A percentile compares a stretch with the other conserved stretches of the same genome.
Evolutionary conservation across 2,113 vertebrate species (phyloP).

Genomic region (Orientallactaga bullata): DNA sequence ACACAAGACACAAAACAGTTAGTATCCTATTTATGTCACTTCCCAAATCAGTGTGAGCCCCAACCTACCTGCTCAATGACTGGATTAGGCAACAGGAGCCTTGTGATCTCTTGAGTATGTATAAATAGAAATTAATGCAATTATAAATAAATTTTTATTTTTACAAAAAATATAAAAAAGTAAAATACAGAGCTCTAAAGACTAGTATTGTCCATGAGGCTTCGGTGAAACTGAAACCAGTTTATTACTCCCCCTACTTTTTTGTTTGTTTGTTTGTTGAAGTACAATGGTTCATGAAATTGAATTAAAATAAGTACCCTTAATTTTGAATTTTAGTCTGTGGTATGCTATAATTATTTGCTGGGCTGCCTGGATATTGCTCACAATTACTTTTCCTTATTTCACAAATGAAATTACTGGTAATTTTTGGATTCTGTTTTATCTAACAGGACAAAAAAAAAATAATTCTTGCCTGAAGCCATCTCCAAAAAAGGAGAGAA

Average conservation of each 20-base stretch:
- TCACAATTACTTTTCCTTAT: slow-evolving; percentile 89
- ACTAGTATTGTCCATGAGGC: slow-evolving; percentile 37
- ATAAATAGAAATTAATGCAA: neutral
- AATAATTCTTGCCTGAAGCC: slow-evolving; percentile 74
- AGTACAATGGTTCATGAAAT: slow-evolving; percentile 91
- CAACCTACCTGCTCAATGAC: neutral
- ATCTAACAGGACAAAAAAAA: slow-evolving; percentile 87
- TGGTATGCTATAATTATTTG: slow-evolving; percentile 88
- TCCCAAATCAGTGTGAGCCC: neutral
- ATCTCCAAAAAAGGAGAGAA: slow-evolving; percentile 55
- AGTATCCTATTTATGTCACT: neutral
- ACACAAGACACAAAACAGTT: neutral
- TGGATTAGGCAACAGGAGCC: neutral
- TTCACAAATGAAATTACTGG: slow-evolving; percentile 87
- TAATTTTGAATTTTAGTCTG: slow-evolving; percentile 90
- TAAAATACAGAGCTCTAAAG: neutral
- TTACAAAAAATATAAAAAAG: neutral
- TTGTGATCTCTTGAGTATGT: neutral
- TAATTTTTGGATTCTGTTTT: slow-evolving; percentile 90
- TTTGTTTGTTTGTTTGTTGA: no score
- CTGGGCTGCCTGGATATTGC: slow-evolving; percentile 83
- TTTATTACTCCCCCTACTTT: slow-evolving; percentile 85
- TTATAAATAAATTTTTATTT: neutral
- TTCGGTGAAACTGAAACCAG: slow-evolving; percentile 62
- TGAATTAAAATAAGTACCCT: slow-evolving; percentile 92